Evolutionary conservation across 37 sponge, comb jelly and placozoan genomes (phyloP), one percentile per base, ranked within the genome.

Genomic region (Mnemiopsis leidyi): DNA sequence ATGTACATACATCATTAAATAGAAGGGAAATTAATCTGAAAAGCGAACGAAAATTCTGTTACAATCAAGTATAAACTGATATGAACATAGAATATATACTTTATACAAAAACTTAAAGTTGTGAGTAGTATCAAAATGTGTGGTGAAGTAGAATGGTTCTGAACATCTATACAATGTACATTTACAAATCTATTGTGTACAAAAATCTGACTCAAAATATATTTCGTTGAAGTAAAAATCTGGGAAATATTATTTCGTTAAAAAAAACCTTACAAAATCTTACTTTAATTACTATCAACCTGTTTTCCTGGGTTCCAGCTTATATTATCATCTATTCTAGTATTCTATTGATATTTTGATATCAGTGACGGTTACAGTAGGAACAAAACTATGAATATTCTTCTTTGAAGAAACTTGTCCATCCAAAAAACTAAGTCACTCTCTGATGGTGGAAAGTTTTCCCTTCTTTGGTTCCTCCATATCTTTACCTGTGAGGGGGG

Each of bases 41-140:
- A 48, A n/a, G n/a, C n/a, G 30, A 23, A 29, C 30, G 75, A 71
- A 71, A 23, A 71, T 71, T n/a, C 5, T 48, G 61, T 48, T 48
- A 48, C 13, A 48, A 67, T 67, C 18, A 71, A 71, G n/a, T 71
- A 23, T 28, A 71, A 71, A 71, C 75, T 48, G 13, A 13, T 48
- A 48, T 48, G n/a, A n/a, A n/a, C n/a, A 48, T 48, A 18, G 13
- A 18, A 71, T 25, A 71, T 71, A 23, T 71, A 71, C 75, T 71
- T n/a, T 28, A 71, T 71, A 71, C 75, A 71, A 71, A 23, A 71
- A 71, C 75, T 29, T 28, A 71, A n/a, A n/a, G n/a, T n/a, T n/a
- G n/a, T 71, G 75, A 29, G 25, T 71, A 28, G n/a, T 18, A 18
- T 71, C 61, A n/a, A n/a, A n/a, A n/a, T n/a, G n/a, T n/a, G n/a